These are phyloP conservation scores for Epistrophe eligans DNA, from an alignment of 2,888 invertebrate genomes.

Conservation along the genomic window DNA sequence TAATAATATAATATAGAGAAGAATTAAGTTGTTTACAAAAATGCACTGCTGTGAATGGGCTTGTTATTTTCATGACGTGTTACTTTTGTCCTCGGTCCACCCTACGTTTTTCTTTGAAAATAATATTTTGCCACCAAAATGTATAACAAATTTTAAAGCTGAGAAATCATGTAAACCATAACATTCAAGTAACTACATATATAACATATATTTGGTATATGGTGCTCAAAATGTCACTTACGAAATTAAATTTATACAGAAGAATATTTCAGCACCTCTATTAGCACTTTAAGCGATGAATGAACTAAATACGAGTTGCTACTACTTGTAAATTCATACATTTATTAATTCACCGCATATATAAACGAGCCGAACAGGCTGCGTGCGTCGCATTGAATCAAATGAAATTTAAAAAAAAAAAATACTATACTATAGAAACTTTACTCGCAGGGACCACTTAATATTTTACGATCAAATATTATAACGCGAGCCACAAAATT, in stretches of 20 bases:
- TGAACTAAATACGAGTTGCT: not conserved
- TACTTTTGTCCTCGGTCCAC: too few species aligned
- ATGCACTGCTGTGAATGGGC: too few species aligned
- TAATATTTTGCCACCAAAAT: too few species aligned
- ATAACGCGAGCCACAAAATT: conserved; percentile 60
- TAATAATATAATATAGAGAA: too few species aligned
- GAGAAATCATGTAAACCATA: not conserved
- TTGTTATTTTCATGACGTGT: too few species aligned
- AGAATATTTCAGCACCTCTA: conserved; percentile 36
- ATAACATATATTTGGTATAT: not conserved
- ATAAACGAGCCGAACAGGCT: not conserved
- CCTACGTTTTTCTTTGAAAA: too few species aligned
- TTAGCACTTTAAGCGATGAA: conserved; percentile 44
- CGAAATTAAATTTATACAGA: not conserved
- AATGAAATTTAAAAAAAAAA: conserved; percentile 1
- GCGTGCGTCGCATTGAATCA: conserved; percentile 2
- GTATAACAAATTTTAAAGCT: not conserved
- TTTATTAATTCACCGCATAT: conserved; percentile 37
- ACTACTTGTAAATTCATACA: conserved; percentile 29
- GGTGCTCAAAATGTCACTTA: conserved; percentile 12
- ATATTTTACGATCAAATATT: conserved; percentile 62
- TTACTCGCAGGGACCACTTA: conserved; percentile 45
- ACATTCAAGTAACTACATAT: too few species aligned
- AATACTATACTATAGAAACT: conserved; percentile 2
- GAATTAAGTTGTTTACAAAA: too few species aligned